These are phyloP conservation scores for Ctenoplectra terminalis DNA, from an alignment of 1,140 invertebrate genomes.

Conservation along the genomic window DNA sequence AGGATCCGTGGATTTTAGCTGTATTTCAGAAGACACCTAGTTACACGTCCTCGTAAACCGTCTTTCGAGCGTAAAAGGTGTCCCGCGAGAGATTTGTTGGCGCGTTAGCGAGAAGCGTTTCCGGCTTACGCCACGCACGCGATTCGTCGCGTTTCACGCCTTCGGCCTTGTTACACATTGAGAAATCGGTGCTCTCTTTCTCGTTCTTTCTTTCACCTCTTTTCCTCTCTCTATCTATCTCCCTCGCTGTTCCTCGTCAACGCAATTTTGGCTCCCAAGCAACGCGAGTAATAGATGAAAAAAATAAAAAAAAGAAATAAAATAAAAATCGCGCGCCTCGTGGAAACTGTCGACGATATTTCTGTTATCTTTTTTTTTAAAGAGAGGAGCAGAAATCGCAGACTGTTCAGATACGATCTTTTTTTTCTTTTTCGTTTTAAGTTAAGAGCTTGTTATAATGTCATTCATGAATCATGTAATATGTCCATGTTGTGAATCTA, in stretches of 20 bases:
- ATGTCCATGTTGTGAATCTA: too few relatives aligned
- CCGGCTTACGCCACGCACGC: constrained; percentile 45
- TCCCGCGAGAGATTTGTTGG: constrained; percentile 60
- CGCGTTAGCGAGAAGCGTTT: constrained; percentile 58
- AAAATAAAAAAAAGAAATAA: too few relatives aligned
- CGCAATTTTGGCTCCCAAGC: background rate
- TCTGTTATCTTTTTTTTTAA: background rate
- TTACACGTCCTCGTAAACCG: constrained; percentile 45
- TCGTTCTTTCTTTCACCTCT: background rate
- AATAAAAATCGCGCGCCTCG: background rate
- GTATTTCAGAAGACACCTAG: constrained; percentile 57
- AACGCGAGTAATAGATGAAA: background rate
- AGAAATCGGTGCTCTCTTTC: constrained; percentile 9
- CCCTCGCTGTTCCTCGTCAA: background rate
- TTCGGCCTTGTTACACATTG: constrained; percentile 46
- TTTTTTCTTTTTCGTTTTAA: too few relatives aligned
- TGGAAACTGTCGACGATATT: background rate
- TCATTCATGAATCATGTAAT: background rate
- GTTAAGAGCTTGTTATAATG: background rate
- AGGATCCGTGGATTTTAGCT: constrained; percentile 13
- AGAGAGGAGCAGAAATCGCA: background rate
- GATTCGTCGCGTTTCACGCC: constrained; percentile 35
- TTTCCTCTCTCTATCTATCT: background rate
- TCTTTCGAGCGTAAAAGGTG: constrained; percentile 58
- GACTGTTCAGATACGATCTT: background rate